These are phyloP conservation scores for Limanda limanda DNA, from an alignment of 2,113 vertebrate genomes.

Conservation along the genomic window DNA sequence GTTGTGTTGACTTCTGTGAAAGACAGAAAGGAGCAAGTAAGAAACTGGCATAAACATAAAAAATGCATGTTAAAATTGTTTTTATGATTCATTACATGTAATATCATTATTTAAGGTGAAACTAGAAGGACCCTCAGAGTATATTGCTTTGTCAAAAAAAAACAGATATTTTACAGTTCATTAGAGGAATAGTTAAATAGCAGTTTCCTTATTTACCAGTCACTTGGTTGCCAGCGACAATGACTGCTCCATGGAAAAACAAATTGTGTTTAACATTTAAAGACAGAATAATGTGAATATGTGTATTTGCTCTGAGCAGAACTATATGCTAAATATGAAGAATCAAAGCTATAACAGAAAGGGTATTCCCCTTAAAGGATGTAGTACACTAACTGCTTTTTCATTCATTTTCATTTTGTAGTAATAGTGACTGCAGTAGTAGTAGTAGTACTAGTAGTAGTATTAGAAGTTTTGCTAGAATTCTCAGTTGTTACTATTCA, in stretches of 20 bases:
- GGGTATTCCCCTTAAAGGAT: neutral
- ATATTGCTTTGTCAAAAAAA: no score
- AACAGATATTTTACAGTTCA: neutral
- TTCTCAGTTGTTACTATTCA: neutral
- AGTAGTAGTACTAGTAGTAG: neutral
- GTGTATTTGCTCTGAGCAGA: neutral
- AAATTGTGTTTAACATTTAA: neutral
- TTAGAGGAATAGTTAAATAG: neutral
- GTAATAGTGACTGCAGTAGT: neutral
- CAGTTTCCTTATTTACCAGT: neutral
- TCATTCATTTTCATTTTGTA: neutral
- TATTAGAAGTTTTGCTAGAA: neutral
- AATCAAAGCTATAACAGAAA: neutral
- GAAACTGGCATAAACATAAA: neutral
- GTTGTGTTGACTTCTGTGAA: slow-evolving; percentile 12
- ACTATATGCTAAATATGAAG: neutral
- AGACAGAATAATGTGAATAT: neutral
- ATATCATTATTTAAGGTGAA: no score
- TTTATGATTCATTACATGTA: no score
- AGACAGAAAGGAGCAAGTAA: neutral
- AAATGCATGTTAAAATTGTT: slow-evolving; percentile 10
- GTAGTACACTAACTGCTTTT: neutral
- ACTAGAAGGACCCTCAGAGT: no score
- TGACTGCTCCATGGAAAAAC: neutral
- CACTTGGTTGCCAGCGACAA: neutral